Evolutionary conservation across 2,888 invertebrate genomes (phyloP).

Genomic region (Hedychridium roseum): DNA sequence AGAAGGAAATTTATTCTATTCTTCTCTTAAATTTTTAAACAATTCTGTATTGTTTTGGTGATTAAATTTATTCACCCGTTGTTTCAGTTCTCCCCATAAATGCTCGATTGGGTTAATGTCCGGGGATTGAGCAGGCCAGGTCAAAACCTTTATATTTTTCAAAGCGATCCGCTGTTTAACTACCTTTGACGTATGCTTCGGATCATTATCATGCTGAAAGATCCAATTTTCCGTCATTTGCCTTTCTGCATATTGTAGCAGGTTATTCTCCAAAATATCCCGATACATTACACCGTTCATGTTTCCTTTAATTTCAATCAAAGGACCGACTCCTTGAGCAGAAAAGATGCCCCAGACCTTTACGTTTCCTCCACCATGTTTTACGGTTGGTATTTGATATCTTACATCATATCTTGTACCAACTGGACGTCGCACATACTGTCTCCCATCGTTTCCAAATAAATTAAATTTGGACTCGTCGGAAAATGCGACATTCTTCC

Average conservation of each 20-base stretch:
- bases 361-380: slow-evolving; percentile 16
- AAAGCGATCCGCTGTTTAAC: slow-evolving; percentile 2
- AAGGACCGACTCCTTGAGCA: slow-evolving; percentile 11
- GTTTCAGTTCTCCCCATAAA: slow-evolving; percentile 13
- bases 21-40: slow-evolving; percentile 7
- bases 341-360: slow-evolving; percentile 18
- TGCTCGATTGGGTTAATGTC: slow-evolving; percentile 20
- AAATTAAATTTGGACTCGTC: slow-evolving; percentile 24
- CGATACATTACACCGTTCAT: slow-evolving; percentile 18
- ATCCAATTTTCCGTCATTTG: slow-evolving; percentile 8
- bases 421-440: slow-evolving; percentile 9
- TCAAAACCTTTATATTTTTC: slow-evolving; percentile 13
- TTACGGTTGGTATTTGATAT: slow-evolving; percentile 21
- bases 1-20: slow-evolving; percentile 15
- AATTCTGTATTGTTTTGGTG: slow-evolving; percentile 15
- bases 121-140: slow-evolving; percentile 12
- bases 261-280: slow-evolving; percentile 14
- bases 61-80: slow-evolving; percentile 7
- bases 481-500: slow-evolving; percentile 12
- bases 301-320: slow-evolving; percentile 17
- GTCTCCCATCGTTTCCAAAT: slow-evolving; percentile 15
- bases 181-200: slow-evolving; percentile 10
- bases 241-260: slow-evolving; percentile 16
- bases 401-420: slow-evolving; percentile 8
- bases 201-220: slow-evolving; percentile 18